Evolutionary conservation across 2,113 vertebrate genomes (phyloP).

Genomic region (Glaucidium brasilianum): DNA sequence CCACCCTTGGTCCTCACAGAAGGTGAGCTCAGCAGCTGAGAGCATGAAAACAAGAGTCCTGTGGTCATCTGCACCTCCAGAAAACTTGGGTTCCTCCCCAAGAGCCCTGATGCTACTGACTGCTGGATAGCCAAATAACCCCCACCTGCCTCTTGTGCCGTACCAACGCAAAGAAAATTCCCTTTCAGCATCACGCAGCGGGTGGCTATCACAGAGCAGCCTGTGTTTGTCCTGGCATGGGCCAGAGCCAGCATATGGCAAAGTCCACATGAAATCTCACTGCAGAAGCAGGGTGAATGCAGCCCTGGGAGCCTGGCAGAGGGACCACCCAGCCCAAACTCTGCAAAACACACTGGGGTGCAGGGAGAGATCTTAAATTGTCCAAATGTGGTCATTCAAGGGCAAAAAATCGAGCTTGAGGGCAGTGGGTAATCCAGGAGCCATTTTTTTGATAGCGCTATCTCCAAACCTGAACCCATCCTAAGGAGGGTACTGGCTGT

Average conservation of each 20-base stretch:
- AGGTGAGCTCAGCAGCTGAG: not conserved
- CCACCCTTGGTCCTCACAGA: not conserved
- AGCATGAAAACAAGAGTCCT: not conserved
- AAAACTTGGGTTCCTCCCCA: not conserved
- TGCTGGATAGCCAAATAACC: not conserved
- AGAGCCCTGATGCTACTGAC: not conserved
- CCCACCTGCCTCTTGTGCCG: not conserved
- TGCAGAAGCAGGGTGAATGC: not conserved
- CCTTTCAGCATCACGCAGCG: not conserved
- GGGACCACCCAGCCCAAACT: not conserved
- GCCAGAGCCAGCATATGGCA: accelerated
- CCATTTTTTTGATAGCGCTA: not conserved
- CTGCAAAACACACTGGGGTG: not conserved
- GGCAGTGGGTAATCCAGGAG: not conserved
- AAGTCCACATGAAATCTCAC: not conserved
- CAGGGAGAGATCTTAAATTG: not conserved
- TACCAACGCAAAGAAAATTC: not conserved
- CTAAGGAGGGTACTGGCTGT: not conserved
- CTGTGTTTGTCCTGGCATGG: not conserved
- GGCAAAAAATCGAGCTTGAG: not conserved
- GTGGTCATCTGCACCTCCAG: not conserved
- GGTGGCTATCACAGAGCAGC: not conserved
- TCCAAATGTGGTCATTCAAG: not conserved
- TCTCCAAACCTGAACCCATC: not conserved
- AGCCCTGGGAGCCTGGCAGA: not conserved